Base-by-base conservation (phyloP, 2,113 vertebrate species). In the Pheucticus melanocephalus region DNA sequence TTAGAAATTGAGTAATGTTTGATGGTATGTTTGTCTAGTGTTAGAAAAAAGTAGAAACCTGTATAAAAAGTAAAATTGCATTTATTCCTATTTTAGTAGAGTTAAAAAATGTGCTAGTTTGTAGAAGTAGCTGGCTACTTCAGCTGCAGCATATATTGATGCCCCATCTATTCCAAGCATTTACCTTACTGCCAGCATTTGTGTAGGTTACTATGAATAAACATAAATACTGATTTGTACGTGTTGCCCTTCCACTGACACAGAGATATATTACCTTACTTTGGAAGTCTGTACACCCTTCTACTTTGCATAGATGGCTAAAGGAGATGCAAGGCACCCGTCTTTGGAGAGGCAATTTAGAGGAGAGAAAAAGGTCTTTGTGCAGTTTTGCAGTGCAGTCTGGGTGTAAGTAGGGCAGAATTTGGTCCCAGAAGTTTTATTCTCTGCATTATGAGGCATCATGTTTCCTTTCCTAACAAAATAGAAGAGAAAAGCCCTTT, bases 171-270 rank as follows among this genome's bases (percentile, higher is more conserved):
- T 95, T 88, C 60, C 54, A 71, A 92, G 85, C 68, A 64, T 95
- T 96, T 97, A 70, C 90, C 72, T 93, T 76, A 90, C 93, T 95
- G 79, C 79, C 80, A 92, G 92, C 92, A 78, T 96, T 95, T 94
- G 82, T 92, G 95, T 93, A 83, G 94, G 92, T 90, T 94, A 86
- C 95, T 91, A 92, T 96, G 94, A 97, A 97, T 97, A 97, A 96
- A 97, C 93, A 96, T 96, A 96, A 96, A 96, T 87, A 95, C 91
- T 82, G 91, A 95, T 92, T 85, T 88, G 94, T 95, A 92, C 9
- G 24, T 90, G 79, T 88, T 96, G 95, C 90, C 96, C 94, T 96
- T 96, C 92, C 82, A 40, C 92, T 97, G 96, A 96, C 96, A 96
- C 82, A 60, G 91, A 95, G 94, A 97, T 97, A 4, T 96, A 96